Base-by-base conservation (phyloP, 30 jellyfish, hydroid and myxozoan species). In the Chrysaora quinquecirrha region DNA sequence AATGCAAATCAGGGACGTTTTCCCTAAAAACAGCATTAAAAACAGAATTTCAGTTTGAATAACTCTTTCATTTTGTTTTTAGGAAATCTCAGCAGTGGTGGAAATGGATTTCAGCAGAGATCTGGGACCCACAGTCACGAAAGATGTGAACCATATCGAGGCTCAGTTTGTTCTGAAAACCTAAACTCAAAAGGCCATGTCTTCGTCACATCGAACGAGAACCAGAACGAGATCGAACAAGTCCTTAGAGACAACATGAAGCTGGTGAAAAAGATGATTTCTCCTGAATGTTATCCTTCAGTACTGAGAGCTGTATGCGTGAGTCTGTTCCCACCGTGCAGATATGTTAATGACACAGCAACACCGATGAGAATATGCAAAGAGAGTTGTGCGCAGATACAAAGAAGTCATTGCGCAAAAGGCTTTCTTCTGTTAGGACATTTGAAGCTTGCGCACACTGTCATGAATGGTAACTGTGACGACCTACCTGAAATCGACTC, bases 261-360 rank as follows among this genome's bases (percentile, higher is more conserved):
- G 4, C 80, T 50, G 21, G 68, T 73, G 33, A 69, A 30, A 12
- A 58, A 58, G 47, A 67, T 30, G n/a, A 24, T 46, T 18, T 56
- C 93, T 0, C 87, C 93, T 0, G 87, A 64, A 43, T 83, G 87
- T 49, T 83, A 32, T 69, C 82, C 93, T 11, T 76, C 75, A 0
- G 87, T 72, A 1, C 34, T 83, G 34, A 32, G 93, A 70, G 93
- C 50, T 31, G 80, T 76, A 1, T 83, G 93, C 46, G 35, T 83
- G 28, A 56, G 61, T 21, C 21, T 54, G 32, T 71, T 83, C 24
- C 93, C 93, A 19, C 93, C 87, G 3, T 83, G 93, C 75, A 71
- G 82, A 0, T 23, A n/a, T 14, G 74, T 58, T 23, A 71, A 62
- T 56, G 54, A 43, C 14, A 35, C 93, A 19, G 80, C 86, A 1